These are phyloP conservation scores for Heterocephalus glaber DNA, from an alignment of 2,113 vertebrate species.

Conservation along the genomic window DNA sequence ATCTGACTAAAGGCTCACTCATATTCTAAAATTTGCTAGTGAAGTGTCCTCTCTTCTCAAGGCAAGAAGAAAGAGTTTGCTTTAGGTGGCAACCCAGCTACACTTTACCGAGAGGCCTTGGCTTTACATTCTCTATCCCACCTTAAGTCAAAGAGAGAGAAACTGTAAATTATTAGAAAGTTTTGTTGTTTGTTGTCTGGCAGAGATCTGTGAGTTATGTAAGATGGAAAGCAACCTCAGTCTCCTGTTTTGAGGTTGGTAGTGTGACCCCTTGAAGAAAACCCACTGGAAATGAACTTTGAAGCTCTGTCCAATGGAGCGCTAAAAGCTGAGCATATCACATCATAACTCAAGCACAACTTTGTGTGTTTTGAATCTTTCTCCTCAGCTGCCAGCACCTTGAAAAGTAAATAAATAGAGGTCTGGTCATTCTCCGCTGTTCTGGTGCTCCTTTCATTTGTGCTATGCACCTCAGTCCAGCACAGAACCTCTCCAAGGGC, in stretches of 20 bases:
- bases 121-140: neutral
- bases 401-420: slow-evolving; percentile 67
- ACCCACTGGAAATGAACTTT: slow-evolving; percentile 62
- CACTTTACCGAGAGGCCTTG: slow-evolving; percentile 39
- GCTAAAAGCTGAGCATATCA: slow-evolving; percentile 53
- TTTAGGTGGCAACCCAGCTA: slow-evolving; percentile 75
- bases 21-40: slow-evolving; percentile 68
- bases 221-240: slow-evolving; percentile 71
- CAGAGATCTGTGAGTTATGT: slow-evolving; percentile 66
- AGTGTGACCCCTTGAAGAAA: slow-evolving; percentile 62
- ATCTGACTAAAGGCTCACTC: slow-evolving; percentile 73
- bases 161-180: slow-evolving; percentile 73
- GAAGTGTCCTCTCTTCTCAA: slow-evolving; percentile 75
- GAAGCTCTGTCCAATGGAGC: slow-evolving; percentile 71
- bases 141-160: slow-evolving; percentile 80
- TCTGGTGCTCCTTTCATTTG: slow-evolving; percentile 63
- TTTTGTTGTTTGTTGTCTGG: slow-evolving; percentile 75
- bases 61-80: slow-evolving; percentile 46
- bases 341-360: slow-evolving; percentile 59
- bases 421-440: slow-evolving; percentile 18
- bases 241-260: slow-evolving; percentile 74
- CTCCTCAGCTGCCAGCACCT: slow-evolving; percentile 51
- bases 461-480: neutral
- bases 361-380: slow-evolving; percentile 71
- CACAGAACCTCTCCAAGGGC: neutral